Base-by-base conservation (phyloP, 1,140 invertebrate genomes). In the Lethocerus indicus region DNA sequence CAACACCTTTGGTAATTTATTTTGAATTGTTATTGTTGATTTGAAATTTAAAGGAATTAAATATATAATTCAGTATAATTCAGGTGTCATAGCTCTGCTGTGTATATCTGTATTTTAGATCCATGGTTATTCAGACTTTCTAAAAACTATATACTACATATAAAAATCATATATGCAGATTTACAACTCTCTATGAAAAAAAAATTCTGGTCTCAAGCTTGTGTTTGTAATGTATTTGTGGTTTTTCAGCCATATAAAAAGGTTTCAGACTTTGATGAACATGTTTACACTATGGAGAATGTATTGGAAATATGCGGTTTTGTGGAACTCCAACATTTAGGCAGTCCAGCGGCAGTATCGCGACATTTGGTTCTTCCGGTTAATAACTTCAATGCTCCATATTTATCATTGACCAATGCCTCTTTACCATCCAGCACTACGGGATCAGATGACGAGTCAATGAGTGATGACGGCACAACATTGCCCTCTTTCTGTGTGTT, bases 301-400 rank as follows among this genome's bases (percentile, higher is more conserved):
- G 72, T 70, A 18, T 69, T 91, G 46, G 75, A 81, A 61, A 78
- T 91, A 29, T 78, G 79, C 63, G 88, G 88, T 3, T 91, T 89
- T 63, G 69, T 92, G 46, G 74, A 81, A n/a, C 73, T 86, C 1
- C 71, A 72, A 1, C 85, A 90, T 64, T 74, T 90, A 24, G 86
- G 88, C n/a, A 94, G 89, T 56, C 92, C 92, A n/a, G 87, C 87
- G 56, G 82, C 86, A 3, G 70, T 91, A 49, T 94, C 89, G 40
- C 73, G 89, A 24, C 92, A 97, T 67, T 70, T 95, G 40, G 74
- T 96, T 9, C 68, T 96, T 50, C 87, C 91, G 1, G 29, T 44
- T 13, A 44, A 44, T n/a, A 24, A 27, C 16, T 9, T 14, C 14
- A 20, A 20, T 6, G 21, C 3, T 24, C 32, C 41, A 13, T 2